Evolutionary conservation across 1,140 invertebrate species (phyloP).

Genomic region (Zaprionus lachaisei): DNA sequence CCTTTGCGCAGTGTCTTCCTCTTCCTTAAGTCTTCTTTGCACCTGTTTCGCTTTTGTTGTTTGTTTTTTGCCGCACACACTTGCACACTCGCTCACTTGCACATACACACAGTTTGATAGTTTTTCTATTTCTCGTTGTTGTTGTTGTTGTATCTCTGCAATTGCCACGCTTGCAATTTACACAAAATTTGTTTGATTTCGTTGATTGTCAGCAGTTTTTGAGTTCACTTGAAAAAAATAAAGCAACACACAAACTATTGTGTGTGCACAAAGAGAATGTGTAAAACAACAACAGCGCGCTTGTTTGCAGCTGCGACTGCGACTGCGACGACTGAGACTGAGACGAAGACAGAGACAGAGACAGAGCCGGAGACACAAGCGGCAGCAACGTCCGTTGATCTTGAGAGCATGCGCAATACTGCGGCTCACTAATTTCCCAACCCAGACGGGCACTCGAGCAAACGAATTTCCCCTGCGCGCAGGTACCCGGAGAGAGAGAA

Average conservation of each 20-base stretch:
- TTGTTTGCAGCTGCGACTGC: slow-evolving; percentile 43
- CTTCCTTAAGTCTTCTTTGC: slow-evolving; percentile 23
- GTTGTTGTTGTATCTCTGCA: neutral
- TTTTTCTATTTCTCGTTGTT: neutral
- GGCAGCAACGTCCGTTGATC: slow-evolving; percentile 49
- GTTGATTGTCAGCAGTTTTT: slow-evolving; percentile 31
- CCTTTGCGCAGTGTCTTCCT: slow-evolving; percentile 36
- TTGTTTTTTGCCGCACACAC: slow-evolving; percentile 38
- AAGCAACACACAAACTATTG: slow-evolving; percentile 14
- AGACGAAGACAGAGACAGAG: slow-evolving; percentile 25
- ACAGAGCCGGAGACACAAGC: slow-evolving; percentile 10
- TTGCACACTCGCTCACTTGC: slow-evolving; percentile 15
- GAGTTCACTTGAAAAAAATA: slow-evolving; percentile 43
- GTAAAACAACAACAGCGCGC: slow-evolving; percentile 33
- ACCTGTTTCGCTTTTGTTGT: slow-evolving; percentile 32
- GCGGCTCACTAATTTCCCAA: slow-evolving; percentile 42
- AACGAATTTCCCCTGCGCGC: slow-evolving; percentile 27
- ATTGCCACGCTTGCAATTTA: slow-evolving; percentile 24
- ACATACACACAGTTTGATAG: slow-evolving; percentile 8
- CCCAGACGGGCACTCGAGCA: slow-evolving; percentile 11
- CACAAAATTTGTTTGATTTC: slow-evolving; percentile 24
- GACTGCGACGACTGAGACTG: slow-evolving; percentile 22
- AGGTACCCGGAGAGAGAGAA: neutral
- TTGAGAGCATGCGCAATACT: slow-evolving; percentile 54
- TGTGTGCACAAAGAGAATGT: slow-evolving; percentile 27